Evolutionary conservation across 2,888 invertebrate species (phyloP).

Genomic region (Protonemura montana): DNA sequence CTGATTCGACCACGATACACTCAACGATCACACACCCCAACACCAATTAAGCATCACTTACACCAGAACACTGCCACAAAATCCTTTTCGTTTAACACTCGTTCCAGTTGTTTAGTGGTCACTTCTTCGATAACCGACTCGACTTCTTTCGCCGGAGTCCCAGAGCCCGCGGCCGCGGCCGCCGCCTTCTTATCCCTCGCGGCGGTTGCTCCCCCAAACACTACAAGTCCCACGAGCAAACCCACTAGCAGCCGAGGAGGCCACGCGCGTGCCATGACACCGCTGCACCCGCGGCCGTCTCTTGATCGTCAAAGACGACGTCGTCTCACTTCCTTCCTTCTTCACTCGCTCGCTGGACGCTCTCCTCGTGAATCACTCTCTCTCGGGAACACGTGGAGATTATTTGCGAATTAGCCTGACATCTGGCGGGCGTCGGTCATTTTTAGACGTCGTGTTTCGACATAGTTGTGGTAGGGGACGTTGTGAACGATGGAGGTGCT

Average conservation of each 20-base stretch:
- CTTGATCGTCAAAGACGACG: slow-evolving; percentile 33
- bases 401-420: background rate
- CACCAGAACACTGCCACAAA: slow-evolving; percentile 96
- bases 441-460: background rate
- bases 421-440: slow-evolving; percentile 29
- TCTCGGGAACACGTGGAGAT: background rate
- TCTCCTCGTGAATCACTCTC: background rate
- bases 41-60: slow-evolving; percentile 68
- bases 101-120: slow-evolving; percentile 90
- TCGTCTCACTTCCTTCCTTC: slow-evolving; percentile 8
- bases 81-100: slow-evolving; percentile 88
- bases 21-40: slow-evolving; percentile 35
- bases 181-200: slow-evolving; percentile 61
- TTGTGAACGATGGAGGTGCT: background rate
- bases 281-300: slow-evolving; percentile 13
- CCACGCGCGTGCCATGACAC: slow-evolving; percentile 45
- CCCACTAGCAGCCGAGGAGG: slow-evolving; percentile 46
- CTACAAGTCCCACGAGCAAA: slow-evolving; percentile 29
- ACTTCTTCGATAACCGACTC: slow-evolving; percentile 92
- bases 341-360: slow-evolving; percentile 1
- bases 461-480: background rate
- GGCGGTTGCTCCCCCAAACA: slow-evolving; percentile 56
- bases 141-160: slow-evolving; percentile 54
- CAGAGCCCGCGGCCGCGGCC: slow-evolving; percentile 54
- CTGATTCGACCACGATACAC: background rate